Conservation (phyloP, 2,888 invertebrate genomes). For the Cantharis rustica region DNA sequence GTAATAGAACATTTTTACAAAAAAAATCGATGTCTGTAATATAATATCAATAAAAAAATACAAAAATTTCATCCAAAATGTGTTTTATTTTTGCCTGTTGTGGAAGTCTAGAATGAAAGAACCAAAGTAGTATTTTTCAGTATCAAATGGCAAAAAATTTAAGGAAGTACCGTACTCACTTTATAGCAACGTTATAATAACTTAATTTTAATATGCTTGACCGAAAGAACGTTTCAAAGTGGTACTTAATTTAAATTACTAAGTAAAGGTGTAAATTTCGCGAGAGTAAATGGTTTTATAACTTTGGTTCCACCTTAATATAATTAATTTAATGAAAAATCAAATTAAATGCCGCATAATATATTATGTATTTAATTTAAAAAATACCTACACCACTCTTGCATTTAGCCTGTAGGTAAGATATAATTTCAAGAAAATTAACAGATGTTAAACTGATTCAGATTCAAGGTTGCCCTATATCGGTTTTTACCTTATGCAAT, state of each 20-base stretch:
- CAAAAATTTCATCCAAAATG: no score
- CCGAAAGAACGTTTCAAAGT: not conserved
- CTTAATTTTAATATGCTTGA: not conserved
- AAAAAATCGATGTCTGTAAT: no score
- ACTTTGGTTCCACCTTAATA: not conserved
- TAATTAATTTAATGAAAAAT: not conserved
- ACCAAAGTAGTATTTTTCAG: no score
- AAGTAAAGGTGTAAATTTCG: not conserved
- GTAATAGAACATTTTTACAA: no score
- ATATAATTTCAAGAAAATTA: not conserved
- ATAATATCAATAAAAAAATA: no score
- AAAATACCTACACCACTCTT: not conserved
- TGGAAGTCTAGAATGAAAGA: no score
- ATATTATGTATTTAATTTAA: not conserved
- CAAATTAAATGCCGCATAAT: not conserved
- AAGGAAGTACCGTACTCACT: not conserved
- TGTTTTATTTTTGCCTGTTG: not conserved
- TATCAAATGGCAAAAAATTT: not conserved
- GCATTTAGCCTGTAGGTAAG: not conserved
- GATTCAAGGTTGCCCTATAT: not conserved
- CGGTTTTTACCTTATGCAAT: not conserved
- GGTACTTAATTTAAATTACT: no score
- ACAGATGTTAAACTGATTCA: not conserved
- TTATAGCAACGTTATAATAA: no score
- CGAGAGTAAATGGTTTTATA: not conserved